Base-by-base conservation (phyloP, 2,113 vertebrate species). In the Puntigrus tetrazona region DNA sequence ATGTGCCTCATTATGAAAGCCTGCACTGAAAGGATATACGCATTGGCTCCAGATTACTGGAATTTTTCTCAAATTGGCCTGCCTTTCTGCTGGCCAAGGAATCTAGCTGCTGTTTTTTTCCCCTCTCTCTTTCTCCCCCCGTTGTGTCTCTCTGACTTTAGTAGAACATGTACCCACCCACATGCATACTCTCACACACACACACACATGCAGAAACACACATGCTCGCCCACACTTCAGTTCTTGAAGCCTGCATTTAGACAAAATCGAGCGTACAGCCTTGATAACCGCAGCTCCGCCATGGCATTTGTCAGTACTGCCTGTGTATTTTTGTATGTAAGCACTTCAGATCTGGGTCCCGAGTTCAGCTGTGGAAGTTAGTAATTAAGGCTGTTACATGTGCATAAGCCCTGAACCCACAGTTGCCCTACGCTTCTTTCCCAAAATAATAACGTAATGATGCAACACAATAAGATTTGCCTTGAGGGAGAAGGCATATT, bases 361-460 rank as follows among this genome's bases (percentile, higher is more conserved):
- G 14, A 79, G 55, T 85, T 78, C 88, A 92, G 91, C 90, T 88
- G 78, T 80, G 89, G 85, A 89, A 88, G 91, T 92, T 91, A 92
- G 90, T 93, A 94, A 93, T 93, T 94, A 93, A 88, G 83, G 78
- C 85, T 91, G 87, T 85, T 90, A 90, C 92, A 92, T 92, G 87
- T 91, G 91, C 84, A 31, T 85, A 88, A 86, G 88, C 89, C 90
- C 87, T 86, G 89, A 94, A 91, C 92, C 90, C 87, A 80, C 89
- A 93, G 91, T 94, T 93, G 91, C 87, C 84, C 74, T 88, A 90
- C 25, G 87, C 82, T 88, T 88, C 86, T 85, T 83, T 88, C 88
- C 89, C 85, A 87, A 88, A 88, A 88, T 91, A 93, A 91, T 89
- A 92, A 90, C 89, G 86, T 78, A 36, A 45, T 82, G 83, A 84